phyloP scores from a whole-genome alignment of 2,888 invertebrate genomes.

The Crossocerus cetratus region DNA sequence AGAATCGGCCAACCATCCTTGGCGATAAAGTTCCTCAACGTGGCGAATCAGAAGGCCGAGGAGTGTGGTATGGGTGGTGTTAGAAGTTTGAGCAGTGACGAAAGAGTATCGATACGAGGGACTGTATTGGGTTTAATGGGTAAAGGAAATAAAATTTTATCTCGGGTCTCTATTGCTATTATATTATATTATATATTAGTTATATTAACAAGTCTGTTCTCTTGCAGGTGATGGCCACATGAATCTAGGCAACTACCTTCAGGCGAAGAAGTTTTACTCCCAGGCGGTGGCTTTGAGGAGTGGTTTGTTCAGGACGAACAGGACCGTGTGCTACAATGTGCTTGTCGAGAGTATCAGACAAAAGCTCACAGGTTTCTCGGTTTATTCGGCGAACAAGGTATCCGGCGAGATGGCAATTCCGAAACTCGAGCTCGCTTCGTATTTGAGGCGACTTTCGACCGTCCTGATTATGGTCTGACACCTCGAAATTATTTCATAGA shows the following conservation, averaged over 20 bases:
- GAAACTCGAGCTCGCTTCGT: slow-evolving; percentile 45
- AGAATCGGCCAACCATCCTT: slow-evolving; percentile 65
- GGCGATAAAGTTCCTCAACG: slow-evolving; percentile 65
- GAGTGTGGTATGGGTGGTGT: too few species aligned
- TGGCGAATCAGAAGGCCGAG: slow-evolving; percentile 31
- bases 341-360: slow-evolving; percentile 35
- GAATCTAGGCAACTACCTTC: slow-evolving; percentile 52
- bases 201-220: background rate
- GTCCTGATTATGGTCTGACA: slow-evolving; percentile 11
- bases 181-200: too few species aligned
- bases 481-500: background rate
- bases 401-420: background rate
- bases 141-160: background rate
- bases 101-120: background rate
- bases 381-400: background rate
- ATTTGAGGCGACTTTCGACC: slow-evolving; percentile 48
- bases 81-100: background rate
- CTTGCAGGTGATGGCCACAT: slow-evolving; percentile 58
- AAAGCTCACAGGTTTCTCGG: slow-evolving; percentile 23
- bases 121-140: slow-evolving; percentile 35
- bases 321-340: slow-evolving; percentile 27
- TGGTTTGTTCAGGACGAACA: background rate
- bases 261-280: slow-evolving; percentile 53
- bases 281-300: slow-evolving; percentile 42
- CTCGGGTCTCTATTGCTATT: too few species aligned